These are phyloP conservation scores for Siniperca knerii DNA, from an alignment of 2,113 vertebrate genomes.

Conservation along the genomic window DNA sequence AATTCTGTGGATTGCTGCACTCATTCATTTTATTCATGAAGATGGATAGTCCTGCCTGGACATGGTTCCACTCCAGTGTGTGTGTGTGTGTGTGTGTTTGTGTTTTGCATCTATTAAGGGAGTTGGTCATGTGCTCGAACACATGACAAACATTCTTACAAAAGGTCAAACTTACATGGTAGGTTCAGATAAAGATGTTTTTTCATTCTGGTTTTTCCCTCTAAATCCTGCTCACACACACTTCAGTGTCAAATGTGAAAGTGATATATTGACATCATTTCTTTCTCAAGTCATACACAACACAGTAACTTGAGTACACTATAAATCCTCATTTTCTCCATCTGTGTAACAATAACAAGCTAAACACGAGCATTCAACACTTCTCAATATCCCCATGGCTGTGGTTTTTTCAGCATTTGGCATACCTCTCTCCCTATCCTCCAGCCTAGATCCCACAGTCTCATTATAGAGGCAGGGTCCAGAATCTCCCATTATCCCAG, in stretches of 20 bases:
- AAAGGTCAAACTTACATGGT: conserved; percentile 41
- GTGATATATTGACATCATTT: conserved; percentile 15
- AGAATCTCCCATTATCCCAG: conserved; percentile 75
- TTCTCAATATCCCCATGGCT: conserved; percentile 48
- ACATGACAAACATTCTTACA: conserved; percentile 52
- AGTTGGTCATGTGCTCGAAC: conserved; percentile 45
- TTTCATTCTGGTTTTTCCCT: neutral
- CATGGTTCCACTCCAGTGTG: conserved; percentile 8
- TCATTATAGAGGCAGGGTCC: conserved; percentile 66
- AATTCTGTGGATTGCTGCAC: conserved; percentile 34
- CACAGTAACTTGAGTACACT: conserved; percentile 13
- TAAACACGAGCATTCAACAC: conserved; percentile 51
- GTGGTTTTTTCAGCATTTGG: conserved; percentile 60
- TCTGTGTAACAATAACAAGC: conserved; percentile 54
- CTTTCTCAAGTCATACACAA: conserved; percentile 9
- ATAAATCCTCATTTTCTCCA: conserved; percentile 32
- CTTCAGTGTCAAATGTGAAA: conserved; percentile 3
- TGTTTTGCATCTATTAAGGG: conserved; percentile 32
- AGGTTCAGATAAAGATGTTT: conserved; percentile 33
- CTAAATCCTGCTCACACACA: conserved; percentile 6
- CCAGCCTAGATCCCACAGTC: conserved; percentile 67
- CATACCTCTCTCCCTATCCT: conserved; percentile 28
- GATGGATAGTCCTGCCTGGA: conserved; percentile 33
- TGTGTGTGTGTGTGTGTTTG: neutral
- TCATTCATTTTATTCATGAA: conserved; percentile 41